Evolutionary conservation across 2,113 vertebrate genomes (phyloP), one percentile per base, ranked within the genome.

Genomic region (Rafetus swinhoei): DNA sequence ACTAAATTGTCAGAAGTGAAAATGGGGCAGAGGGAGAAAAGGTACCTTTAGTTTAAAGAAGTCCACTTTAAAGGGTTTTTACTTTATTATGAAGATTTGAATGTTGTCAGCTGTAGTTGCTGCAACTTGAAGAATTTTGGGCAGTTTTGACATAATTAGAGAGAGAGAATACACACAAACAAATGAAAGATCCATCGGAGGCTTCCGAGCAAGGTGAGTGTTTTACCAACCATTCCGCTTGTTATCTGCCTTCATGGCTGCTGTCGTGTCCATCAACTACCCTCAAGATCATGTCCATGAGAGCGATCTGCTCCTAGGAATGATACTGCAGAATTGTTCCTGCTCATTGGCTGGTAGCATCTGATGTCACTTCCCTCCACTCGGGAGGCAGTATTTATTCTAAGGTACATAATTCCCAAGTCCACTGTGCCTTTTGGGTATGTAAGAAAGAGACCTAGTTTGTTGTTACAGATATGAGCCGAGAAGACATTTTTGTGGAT

Each of bases 81-180:
- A 90, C 72, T 93, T 97, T 81, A 56, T 85, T 90, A 60, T 74
- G 59, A 15, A 87, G 84, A 76, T 81, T 29, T 85, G n/a, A 15
- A 24, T 82, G 97, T 94, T 90, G 92, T 94, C 88, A 94, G 72
- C 79, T 1, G 0, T 55, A 86, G 18, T 86, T 88, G 62, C 22
- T 92, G 69, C 62, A 85, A 76, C 54, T 86, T 91, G 86, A 81
- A 76, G 94, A 90, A 86, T 90, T 86, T 55, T 59, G 89, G 92
- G 81, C 22, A 92, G 24, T 93, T 95, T 88, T 95, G 88, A 94
- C 80, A 94, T 92, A 96, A 96, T 92, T 95, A 95, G 72, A 84
- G 4, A 50, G 39, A 76, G 1, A 24, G 74, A 50, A 76, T 76
- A 76, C 11, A 7, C 6, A 5, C 39, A 45, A 11, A 3, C 74